Evolutionary conservation across 2,113 vertebrate genomes (phyloP).

Genomic region (Neotragus pygmaeus): DNA sequence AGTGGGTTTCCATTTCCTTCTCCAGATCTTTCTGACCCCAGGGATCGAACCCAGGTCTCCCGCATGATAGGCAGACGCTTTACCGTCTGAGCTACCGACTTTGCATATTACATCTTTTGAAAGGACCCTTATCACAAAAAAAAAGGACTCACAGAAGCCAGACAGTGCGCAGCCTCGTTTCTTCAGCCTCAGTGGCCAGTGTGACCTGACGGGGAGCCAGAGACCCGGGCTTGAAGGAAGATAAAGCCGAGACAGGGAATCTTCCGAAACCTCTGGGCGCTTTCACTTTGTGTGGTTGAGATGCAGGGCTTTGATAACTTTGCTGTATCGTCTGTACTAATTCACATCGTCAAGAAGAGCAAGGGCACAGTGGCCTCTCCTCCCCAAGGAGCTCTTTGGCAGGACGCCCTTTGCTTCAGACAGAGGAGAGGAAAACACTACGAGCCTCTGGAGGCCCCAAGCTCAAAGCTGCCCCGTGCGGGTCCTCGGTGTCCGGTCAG

Average conservation of each 20-base stretch:
- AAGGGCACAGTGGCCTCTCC: accelerated
- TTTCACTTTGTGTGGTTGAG: not conserved
- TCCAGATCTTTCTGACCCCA: not conserved
- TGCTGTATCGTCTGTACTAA: accelerated
- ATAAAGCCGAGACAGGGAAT: accelerated
- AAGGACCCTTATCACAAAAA: not conserved
- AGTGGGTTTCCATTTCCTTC: not conserved
- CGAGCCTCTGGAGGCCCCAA: accelerated
- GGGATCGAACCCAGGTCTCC: not conserved
- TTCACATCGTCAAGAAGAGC: not conserved
- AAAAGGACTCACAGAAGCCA: not conserved
- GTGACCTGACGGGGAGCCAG: not conserved
- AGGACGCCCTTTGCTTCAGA: not conserved
- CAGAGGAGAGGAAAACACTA: accelerated
- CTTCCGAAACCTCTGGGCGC: accelerated
- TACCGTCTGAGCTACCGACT: not conserved
- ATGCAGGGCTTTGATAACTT: no score
- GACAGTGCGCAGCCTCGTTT: not conserved
- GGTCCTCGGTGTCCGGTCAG: not conserved
- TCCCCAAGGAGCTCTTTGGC: accelerated
- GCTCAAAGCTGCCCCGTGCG: not conserved
- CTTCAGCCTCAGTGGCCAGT: accelerated
- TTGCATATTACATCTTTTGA: not conserved
- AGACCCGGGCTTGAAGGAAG: not conserved
- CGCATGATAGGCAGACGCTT: not conserved